Evolutionary conservation across 2,113 vertebrate species (phyloP).

Genomic region (Notechis scutatus): DNA sequence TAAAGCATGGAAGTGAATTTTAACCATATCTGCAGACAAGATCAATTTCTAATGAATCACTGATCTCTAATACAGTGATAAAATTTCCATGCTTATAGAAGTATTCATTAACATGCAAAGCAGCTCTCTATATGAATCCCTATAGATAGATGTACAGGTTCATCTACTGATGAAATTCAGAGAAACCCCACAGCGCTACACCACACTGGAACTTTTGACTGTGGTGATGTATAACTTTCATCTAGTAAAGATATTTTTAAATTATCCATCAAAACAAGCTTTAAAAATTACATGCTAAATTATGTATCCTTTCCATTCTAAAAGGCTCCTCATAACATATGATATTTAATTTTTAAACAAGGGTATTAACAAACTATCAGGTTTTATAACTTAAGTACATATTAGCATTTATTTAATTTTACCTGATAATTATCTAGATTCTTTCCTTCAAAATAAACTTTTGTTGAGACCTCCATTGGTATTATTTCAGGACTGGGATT

Average conservation of each 20-base stretch:
- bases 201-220: neutral
- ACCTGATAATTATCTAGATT: slow-evolving; percentile 76
- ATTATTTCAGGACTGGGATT: slow-evolving; percentile 77
- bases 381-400: slow-evolving; percentile 25
- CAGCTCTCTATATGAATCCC: neutral
- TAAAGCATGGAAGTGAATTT: neutral
- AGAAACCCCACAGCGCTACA: neutral
- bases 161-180: neutral
- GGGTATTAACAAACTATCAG: neutral
- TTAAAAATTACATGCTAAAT: neutral
- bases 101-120: neutral
- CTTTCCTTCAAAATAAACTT: slow-evolving; percentile 81
- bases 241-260: neutral
- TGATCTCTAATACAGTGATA: neutral
- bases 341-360: neutral
- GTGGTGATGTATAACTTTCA: neutral
- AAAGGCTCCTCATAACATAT: neutral
- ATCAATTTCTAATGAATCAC: neutral
- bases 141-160: neutral
- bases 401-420: slow-evolving; percentile 52
- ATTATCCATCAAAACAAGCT: neutral
- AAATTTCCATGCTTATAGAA: neutral
- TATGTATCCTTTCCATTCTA: neutral
- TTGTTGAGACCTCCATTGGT: slow-evolving; percentile 76
- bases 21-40: neutral